Conservation (phyloP, 2,797 vertebrate species). For the Ibycter americanus region DNA sequence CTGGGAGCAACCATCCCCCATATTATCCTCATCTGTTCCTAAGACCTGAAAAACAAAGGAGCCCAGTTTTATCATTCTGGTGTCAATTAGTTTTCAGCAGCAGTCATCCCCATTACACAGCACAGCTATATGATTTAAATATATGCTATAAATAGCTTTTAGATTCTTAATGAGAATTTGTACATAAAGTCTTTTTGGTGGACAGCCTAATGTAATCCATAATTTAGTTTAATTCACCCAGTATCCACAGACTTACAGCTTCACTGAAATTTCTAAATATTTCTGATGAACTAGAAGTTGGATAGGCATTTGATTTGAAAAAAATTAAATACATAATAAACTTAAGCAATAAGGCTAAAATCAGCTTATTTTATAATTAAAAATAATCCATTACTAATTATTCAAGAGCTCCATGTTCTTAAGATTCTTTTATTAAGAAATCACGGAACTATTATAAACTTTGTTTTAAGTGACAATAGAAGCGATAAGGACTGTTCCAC, state of each 20-base stretch:
- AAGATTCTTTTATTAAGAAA: not conserved
- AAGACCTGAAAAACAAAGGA: conserved; percentile 71
- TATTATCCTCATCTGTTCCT: conserved; percentile 74
- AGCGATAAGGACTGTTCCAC: not conserved
- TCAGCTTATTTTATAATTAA: not conserved
- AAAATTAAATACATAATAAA: not conserved
- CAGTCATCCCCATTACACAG: not conserved
- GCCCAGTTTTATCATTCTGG: not conserved
- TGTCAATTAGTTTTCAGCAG: not conserved
- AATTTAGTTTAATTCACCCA: not conserved
- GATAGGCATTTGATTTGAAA: not conserved
- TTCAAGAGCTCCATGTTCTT: not conserved
- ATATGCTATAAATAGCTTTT: not conserved
- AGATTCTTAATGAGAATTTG: not conserved
- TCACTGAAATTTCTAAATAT: not conserved
- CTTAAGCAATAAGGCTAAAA: not conserved
- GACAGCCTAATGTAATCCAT: not conserved
- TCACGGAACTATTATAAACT: not conserved
- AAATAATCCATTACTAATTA: not conserved
- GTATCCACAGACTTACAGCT: not conserved
- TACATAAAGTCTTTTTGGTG: not conserved
- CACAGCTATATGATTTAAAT: not conserved
- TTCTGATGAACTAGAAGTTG: not conserved
- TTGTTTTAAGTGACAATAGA: not conserved
- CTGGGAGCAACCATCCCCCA: conserved; percentile 79